Evolutionary conservation across 2,888 invertebrate genomes (phyloP).

Genomic region (Drosophila merina): DNA sequence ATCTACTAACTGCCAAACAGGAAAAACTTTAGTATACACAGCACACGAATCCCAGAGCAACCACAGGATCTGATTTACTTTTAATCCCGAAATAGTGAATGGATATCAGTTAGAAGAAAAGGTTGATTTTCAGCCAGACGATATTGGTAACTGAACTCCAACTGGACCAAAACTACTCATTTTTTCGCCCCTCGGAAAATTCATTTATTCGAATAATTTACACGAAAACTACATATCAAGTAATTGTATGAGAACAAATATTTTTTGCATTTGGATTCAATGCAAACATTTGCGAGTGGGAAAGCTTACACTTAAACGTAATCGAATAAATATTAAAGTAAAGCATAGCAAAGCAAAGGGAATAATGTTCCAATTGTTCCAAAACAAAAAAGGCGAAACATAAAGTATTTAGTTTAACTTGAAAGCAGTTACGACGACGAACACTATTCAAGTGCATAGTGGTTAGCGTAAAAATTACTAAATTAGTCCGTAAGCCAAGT

Average conservation of each 20-base stretch:
- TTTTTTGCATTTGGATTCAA: slow-evolving; percentile 54
- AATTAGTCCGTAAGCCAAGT: slow-evolving; percentile 68
- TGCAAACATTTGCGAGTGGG: slow-evolving; percentile 62
- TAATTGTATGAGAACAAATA: slow-evolving; percentile 25
- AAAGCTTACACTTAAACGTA: slow-evolving; percentile 74
- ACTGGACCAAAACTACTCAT: slow-evolving; percentile 62
- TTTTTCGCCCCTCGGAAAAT: slow-evolving; percentile 15
- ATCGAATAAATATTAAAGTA: slow-evolving; percentile 24
- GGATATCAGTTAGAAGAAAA: slow-evolving; percentile 2
- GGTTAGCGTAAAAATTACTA: slow-evolving; percentile 76
- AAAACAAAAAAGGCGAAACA: slow-evolving; percentile 17
- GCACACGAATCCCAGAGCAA: slow-evolving; percentile 2
- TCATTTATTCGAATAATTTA: slow-evolving; percentile 45
- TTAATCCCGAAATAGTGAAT: not conserved
- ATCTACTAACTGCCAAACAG: slow-evolving; percentile 71
- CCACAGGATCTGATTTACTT: not conserved
- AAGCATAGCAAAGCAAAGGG: slow-evolving; percentile 19
- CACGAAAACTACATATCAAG: slow-evolving; percentile 68
- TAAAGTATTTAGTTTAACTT: slow-evolving; percentile 48
- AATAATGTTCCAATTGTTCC: slow-evolving; percentile 22
- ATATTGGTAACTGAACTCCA: slow-evolving; percentile 57
- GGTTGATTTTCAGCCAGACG: slow-evolving; percentile 1
- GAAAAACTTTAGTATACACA: slow-evolving; percentile 1
- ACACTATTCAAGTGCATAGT: slow-evolving; percentile 29
- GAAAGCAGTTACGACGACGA: slow-evolving; percentile 26